Base-by-base conservation (phyloP, 2,113 vertebrate genomes). In the Zootoca vivipara region DNA sequence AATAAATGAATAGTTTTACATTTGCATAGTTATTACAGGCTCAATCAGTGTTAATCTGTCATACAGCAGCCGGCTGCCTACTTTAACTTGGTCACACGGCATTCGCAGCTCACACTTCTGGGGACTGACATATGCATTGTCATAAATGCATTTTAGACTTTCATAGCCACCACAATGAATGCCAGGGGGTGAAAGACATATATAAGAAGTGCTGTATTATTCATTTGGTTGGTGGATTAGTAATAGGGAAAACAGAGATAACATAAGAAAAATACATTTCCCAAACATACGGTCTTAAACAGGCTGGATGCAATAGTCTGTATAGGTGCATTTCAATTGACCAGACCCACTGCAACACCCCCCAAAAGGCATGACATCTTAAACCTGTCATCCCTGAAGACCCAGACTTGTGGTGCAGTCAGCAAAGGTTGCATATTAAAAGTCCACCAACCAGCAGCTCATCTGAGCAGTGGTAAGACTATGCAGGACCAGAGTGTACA, bases 1-100 rank as follows among this genome's bases (percentile, higher is more conserved):
- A 97, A 96, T 92, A 96, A 97, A 97, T 96, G 95, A 96, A 96
- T 93, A 95, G 96, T 96, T 97, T 77, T 96, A 95, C 95, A 97
- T 97, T 97, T 96, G 94, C 93, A 95, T 94, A 92, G 93, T 95
- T 96, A 96, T 95, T 91, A 90, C 86, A 93, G 93, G 91, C 90
- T 96, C 93, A 88, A 85, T 91, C 35, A 85, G 90, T 95, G 96
- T 96, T 96, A 93, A 96, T 95, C 95, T 95, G 92, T 90, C 90
- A 86, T 72, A 78, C 77, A 8, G 72, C 87, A 87, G n/a, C 79
- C 83, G 92, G 94, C 18, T 62, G 89, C 84, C 92, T 85, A 92
- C 89, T 90, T 38, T 85, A 46, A 85, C 93, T 89, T 89, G 86
- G 62, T 67, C 62, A 30, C 24, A 18, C 73, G n/a, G 78, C 62